Evolutionary conservation across 2,888 invertebrate species (phyloP), one percentile per base, ranked within the genome.

Genomic region (Hyppa rectilinea): DNA sequence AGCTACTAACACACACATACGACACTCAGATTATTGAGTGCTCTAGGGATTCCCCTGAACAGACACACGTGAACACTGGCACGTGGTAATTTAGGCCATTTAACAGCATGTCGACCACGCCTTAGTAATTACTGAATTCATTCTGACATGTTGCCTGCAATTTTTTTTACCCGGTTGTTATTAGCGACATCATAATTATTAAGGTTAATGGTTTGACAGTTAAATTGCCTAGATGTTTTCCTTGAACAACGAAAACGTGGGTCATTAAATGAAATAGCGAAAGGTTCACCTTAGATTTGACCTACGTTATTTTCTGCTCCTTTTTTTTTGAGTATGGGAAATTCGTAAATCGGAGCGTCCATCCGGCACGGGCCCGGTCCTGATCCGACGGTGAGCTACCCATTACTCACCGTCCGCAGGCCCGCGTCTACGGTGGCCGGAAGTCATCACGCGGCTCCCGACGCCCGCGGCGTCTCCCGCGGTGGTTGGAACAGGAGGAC

Each of bases 51-150:
- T 71, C 34, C 49, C 36, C 29, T 55, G 40, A 23, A 64, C 63
- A 63, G 64, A 60, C 64, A 62, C 26, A 58, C 53, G 49, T 63
- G 58, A 45, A 67, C 65, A 68, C 34, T 56, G 23, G 55, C 60
- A 63, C 38, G 49, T 62, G 63, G 66, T 61, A 75, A 80, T 83
- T 85, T 83, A 68, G 70, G 43, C 67, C 85, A 85, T 70, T 83
- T 77, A 80, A 58, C 73, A 62, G 12, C 52, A 62, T 67, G 64
- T 69, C 64, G 14, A 36, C 66, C 71, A 68, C 83, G 53, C 83
- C 73, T 70, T 29, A 34, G 81, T 85, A 74, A 85, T 83, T 80
- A 83, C 69, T 69, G 64, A 85, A 85, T 85, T 85, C 69, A 85
- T 80, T 69, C 40, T 10, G 29, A 69, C 63, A 52, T 49, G 47